Base-by-base conservation (phyloP, 2,888 invertebrate species). In the Caenorhabditis sp. region DNA sequence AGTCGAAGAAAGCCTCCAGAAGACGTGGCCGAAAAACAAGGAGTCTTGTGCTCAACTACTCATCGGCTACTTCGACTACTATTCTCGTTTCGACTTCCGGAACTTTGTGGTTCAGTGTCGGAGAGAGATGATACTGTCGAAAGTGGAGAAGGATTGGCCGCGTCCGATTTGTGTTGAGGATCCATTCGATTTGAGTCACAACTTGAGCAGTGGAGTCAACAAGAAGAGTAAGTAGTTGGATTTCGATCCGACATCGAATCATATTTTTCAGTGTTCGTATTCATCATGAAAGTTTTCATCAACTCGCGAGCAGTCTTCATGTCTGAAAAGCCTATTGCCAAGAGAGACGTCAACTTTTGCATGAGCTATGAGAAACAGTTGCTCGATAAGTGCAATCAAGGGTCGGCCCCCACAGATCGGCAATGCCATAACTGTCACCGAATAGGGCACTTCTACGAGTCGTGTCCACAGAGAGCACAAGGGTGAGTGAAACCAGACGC, bases 181-280 rank as follows among this genome's bases (percentile, higher is more conserved):
- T 92, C 94, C 94, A 8, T 95, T 95, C 92, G 94, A 94, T 89
- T 91, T 94, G 44, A 92, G 88, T 77, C 94, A 94, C 88, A 94
- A 95, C 89, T 92, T 95, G 49, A 94, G 94, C 22, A 92, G 93
- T 70, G 94, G 94, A 2, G 91, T 94, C 22, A 80, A 68, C 1
- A 59, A 69, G 44, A 82, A 82, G 69, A 89, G 58, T 89, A 14
- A 47, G 47, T 47, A 10, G 8, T 31, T 35, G 31, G 31, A 31
- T 31, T 31, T 7, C 7, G 31, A 31, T 31, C 31, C 31, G 31
- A 31, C n/a, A n/a, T n/a, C n/a, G n/a, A 7, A 44, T 24, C 51
- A 1, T 51, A 14, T 0, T 1, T 54, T 88, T 69, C 72, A 88
- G 88, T 88, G 88, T 88, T 80, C 75, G 80, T 82, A 1, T 84